Base-by-base conservation (phyloP, 2,797 vertebrate genomes). In the Peromyscus melanophrys region DNA sequence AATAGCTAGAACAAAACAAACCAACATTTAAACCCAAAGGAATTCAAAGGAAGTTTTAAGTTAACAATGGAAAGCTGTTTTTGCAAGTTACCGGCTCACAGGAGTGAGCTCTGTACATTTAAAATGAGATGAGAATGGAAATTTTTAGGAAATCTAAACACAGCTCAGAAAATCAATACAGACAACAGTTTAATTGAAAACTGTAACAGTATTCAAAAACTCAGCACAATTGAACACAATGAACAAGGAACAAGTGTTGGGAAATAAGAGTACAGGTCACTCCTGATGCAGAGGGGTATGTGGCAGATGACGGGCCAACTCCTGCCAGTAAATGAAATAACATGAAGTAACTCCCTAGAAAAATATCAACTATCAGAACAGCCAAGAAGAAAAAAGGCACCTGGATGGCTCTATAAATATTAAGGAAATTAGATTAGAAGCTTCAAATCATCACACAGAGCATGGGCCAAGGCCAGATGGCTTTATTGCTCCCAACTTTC, bases 261-360 rank as follows among this genome's bases (percentile, higher is more conserved):
- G 25, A 89, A 85, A 17, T 75, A 91, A 94, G 87, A 90, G 2
- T 78, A 63, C 76, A 23, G 89, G 31, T 29, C 76, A 31, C n/a
- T 71, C 21, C 4, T 71, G 46, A 77, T 73, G 11, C 40, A 75
- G 71, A 95, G 82, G 73, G 83, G 43, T 83, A 12, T 49, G 61
- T 52, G n/a, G 43, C 29, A 59, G 77, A 71, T 27, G 49, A n/a
- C 29, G 3, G 77, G 40, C 37, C 57, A 49, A 27, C 7, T 63
- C 89, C 63, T 95, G 76, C 65, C 85, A 96, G 17, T 89, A 77
- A 91, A 85, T 94, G 59, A 90, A 96, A 92, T 95, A 85, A 89
- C 55, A 82, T 93, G 52, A 93, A 95, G 78, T 92, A 85, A 89
- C n/a, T 95, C 94, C 49, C 25, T 95, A 93, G 90, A 84, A 93